phyloP scores from a whole-genome alignment of 2,113 vertebrate species.

The Strigops habroptila region DNA sequence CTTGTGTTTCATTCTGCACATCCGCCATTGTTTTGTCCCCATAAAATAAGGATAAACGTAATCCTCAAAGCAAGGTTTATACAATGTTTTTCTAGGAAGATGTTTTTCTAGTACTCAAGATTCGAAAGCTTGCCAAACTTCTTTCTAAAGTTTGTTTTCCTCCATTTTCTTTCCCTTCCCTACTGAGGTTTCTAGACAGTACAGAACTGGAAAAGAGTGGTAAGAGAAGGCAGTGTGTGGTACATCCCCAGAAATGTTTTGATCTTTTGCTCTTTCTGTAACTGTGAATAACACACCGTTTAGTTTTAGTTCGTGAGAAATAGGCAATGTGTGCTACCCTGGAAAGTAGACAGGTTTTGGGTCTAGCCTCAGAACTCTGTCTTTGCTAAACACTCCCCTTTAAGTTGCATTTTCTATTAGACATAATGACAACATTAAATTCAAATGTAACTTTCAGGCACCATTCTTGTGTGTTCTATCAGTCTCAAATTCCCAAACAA shows the following conservation, averaged over 20 bases:
- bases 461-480: neutral
- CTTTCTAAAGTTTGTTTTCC: neutral
- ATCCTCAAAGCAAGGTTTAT: neutral
- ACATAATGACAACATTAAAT: neutral
- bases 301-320: neutral
- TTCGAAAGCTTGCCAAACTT: neutral
- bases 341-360: neutral
- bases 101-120: neutral
- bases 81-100: neutral
- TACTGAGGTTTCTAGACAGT: neutral
- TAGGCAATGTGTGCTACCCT: fast-evolving
- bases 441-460: neutral
- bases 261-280: neutral
- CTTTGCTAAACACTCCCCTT: neutral
- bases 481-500: neutral
- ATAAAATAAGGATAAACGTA: neutral
- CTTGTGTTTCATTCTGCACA: neutral
- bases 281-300: neutral
- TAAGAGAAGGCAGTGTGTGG: neutral
- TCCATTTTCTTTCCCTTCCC: neutral
- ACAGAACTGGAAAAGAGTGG: neutral
- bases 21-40: neutral
- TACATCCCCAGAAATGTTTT: neutral
- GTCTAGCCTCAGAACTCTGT: neutral
- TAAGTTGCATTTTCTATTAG: neutral